Percentiles rank a stretch among this genome's conserved stretches.
Evolutionary conservation across 2,797 vertebrate genomes (phyloP).

Genomic region (Petrocephalus sullivani): DNA sequence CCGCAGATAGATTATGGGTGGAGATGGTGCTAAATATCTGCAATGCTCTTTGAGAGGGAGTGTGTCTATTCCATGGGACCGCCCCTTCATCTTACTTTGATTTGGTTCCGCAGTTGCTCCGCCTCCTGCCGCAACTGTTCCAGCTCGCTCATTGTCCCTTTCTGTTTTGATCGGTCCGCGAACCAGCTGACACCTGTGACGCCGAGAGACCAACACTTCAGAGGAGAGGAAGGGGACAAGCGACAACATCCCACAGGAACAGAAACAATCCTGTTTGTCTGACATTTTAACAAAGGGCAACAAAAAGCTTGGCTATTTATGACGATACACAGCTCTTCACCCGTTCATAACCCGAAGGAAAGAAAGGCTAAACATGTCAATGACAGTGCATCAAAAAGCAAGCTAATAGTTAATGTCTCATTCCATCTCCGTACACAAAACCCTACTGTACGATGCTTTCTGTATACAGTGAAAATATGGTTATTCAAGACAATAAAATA

Average conservation of each 20-base stretch:
- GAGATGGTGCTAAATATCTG: slow-evolving; percentile 3
- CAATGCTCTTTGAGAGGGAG: not conserved
- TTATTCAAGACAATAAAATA: not conserved
- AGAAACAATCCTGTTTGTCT: not conserved
- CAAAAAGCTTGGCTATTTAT: slow-evolving; percentile 1
- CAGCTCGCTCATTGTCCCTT: slow-evolving; percentile 73
- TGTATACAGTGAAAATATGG: not conserved
- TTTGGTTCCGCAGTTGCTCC: slow-evolving; percentile 75
- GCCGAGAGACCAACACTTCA: not conserved
- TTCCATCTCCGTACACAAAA: not conserved
- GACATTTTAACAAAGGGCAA: not conserved
- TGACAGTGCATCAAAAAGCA: not conserved
- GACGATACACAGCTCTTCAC: not conserved
- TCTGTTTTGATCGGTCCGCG: slow-evolving; percentile 10
- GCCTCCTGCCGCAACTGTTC: slow-evolving; percentile 81
- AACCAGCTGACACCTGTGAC: slow-evolving; percentile 30
- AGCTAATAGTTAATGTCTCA: not conserved
- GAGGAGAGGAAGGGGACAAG: not conserved
- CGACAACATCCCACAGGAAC: not conserved
- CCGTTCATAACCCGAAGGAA: not conserved
- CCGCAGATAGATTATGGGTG: not conserved
- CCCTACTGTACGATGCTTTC: not conserved
- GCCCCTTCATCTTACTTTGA: slow-evolving; percentile 61
- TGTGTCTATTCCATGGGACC: not conserved
- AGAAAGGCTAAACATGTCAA: not conserved